Evolutionary conservation across 2,113 vertebrate species (phyloP), one percentile per base, ranked within the genome.

Genomic region (Scopus umbretta): DNA sequence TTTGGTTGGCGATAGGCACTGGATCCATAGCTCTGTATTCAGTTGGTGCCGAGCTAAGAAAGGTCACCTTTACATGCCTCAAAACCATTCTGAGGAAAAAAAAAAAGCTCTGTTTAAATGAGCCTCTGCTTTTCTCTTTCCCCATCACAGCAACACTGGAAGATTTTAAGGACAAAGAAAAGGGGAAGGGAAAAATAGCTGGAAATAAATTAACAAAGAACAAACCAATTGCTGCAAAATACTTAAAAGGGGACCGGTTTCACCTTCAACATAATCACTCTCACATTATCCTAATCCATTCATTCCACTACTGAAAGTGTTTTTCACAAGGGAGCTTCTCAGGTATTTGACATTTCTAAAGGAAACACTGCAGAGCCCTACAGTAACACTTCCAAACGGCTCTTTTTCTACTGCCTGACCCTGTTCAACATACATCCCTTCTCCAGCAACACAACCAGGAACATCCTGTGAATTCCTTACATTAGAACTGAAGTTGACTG

Each of bases 401-500:
- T 59, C 36, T 42, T 50, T 11, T 11, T 14, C 43, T 8, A 8
- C 66, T 43, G 38, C 65, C 79, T 47, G 36, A 8, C 42, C 29
- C 53, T 72, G 36, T 4, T 19, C 30, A 36, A 50, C 66, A 32
- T 1, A 19, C 30, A 62, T 3, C 47, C 49, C 56, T 7, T 1
- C 9, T 3, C 17, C 62, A 29, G 2, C 7, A 55, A 34, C 68
- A 7, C 11, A 9, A 38, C 23, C n/a, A 36, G 47, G 5, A 40
- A 5, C 32, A 27, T 7, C 7, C 34, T 4, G 25, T 2, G 52
- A 11, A 2, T 1, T 86, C 25, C 98, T 98, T 98, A 99, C 99
- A 1, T 99, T 99, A 81, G 98, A 98, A 96, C 98, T 99, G 97
- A 97, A 98, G 97, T 99, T 99, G 96, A 97, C 97, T 21, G 94